These are phyloP conservation scores for Aepyceros melampus DNA, from an alignment of 2,113 vertebrate species.

Conservation along the genomic window DNA sequence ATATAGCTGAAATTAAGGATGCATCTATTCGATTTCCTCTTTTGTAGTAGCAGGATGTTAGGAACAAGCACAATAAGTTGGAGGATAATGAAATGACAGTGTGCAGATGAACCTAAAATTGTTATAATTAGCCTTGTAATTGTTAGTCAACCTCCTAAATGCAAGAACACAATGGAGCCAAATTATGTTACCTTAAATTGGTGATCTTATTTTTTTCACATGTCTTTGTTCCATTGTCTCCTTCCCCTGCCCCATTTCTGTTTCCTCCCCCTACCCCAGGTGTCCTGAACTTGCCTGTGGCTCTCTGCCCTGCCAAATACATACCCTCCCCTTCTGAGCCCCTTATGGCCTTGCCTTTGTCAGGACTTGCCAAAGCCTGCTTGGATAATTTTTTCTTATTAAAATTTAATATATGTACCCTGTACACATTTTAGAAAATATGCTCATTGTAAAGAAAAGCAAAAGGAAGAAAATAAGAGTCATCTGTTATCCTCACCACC, in stretches of 20 bases:
- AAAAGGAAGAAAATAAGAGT: conserved; percentile 28
- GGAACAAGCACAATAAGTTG: background rate
- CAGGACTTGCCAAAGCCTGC: background rate
- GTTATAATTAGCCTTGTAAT: conserved; percentile 39
- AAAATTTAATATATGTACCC: conserved; percentile 28
- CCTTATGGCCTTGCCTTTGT: background rate
- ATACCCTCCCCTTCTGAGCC: background rate
- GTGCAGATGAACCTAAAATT: background rate
- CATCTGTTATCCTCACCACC: background rate
- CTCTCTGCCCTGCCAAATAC: background rate
- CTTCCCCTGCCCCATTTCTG: background rate
- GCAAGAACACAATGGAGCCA: conserved; percentile 15
- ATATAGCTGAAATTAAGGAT: background rate
- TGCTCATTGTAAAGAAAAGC: background rate
- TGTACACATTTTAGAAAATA: conserved; percentile 26
- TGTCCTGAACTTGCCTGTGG: background rate
- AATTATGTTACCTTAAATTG: background rate
- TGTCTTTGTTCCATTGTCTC: background rate
- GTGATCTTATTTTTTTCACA: background rate
- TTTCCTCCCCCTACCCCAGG: too few species aligned
- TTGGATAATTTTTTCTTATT: background rate
- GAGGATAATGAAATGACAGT: conserved; percentile 1
- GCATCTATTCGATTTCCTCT: background rate
- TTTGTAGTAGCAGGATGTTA: background rate
- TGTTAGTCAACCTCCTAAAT: conserved; percentile 39